These are phyloP conservation scores for Spodoptera littoralis DNA, from an alignment of 2,888 invertebrate species.

Conservation along the genomic window DNA sequence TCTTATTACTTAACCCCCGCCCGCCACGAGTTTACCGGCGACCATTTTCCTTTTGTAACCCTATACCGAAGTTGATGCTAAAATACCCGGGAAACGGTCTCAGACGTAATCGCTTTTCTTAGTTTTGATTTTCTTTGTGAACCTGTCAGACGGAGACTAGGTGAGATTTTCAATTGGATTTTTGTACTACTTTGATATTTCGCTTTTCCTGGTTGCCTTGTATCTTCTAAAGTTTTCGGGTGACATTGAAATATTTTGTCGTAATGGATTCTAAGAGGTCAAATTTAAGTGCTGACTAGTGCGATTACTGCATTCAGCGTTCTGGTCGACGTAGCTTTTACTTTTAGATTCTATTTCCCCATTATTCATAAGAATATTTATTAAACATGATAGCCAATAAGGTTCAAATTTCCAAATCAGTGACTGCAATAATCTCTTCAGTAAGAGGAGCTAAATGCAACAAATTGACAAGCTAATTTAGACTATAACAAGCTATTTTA, in stretches of 20 bases:
- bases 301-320: too few species aligned
- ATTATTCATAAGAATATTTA: too few species aligned
- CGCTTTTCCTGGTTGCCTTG: background rate
- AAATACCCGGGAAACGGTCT: slow-evolving; percentile 53
- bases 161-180: slow-evolving; percentile 9
- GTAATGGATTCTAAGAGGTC: too few species aligned
- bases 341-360: too few species aligned
- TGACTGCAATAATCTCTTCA: too few species aligned
- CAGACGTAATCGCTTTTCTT: slow-evolving; percentile 44
- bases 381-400: too few species aligned
- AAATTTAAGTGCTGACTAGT: too few species aligned
- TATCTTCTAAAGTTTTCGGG: background rate
- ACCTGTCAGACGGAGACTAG: slow-evolving; percentile 2
- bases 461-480: too few species aligned
- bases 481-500: slow-evolving; percentile 12
- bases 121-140: slow-evolving; percentile 51
- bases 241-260: background rate
- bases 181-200: too few species aligned
- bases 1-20: slow-evolving; percentile 29
- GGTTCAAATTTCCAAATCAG: too few species aligned
- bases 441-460: background rate
- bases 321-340: too few species aligned
- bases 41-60: slow-evolving; percentile 69
- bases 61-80: slow-evolving; percentile 61
- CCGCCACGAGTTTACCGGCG: slow-evolving; percentile 42